These are phyloP conservation scores for Clivina fossor DNA, from an alignment of 2,888 invertebrate genomes.

Conservation along the genomic window DNA sequence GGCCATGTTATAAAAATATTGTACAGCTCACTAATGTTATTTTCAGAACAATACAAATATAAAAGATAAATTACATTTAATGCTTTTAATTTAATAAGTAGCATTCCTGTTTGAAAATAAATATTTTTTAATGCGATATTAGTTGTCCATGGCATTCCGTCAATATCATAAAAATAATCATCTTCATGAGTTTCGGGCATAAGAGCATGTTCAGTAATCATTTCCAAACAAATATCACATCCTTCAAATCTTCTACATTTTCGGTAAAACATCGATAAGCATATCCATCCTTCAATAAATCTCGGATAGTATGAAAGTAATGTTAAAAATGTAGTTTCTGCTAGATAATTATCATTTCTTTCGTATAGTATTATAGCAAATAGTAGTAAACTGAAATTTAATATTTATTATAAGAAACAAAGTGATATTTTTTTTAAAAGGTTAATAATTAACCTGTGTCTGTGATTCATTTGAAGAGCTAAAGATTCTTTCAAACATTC, in stretches of 20 bases:
- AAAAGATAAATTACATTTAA: slow-evolving; percentile 39
- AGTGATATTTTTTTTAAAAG: background rate
- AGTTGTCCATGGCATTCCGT: slow-evolving; percentile 43
- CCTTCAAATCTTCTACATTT: slow-evolving; percentile 45
- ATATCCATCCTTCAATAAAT: slow-evolving; percentile 50
- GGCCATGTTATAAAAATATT: too few species aligned
- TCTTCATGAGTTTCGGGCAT: slow-evolving; percentile 11
- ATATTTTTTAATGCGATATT: slow-evolving; percentile 38
- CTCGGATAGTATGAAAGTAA: slow-evolving; percentile 44
- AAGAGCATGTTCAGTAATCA: slow-evolving; percentile 44
- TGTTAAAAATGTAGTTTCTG: slow-evolving; percentile 50
- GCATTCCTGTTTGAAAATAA: slow-evolving; percentile 44
- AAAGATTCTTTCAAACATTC: slow-evolving; percentile 49
- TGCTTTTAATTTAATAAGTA: slow-evolving; percentile 48
- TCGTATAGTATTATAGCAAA: slow-evolving; percentile 46
- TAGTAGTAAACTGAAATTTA: slow-evolving; percentile 47
- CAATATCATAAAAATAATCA: background rate
- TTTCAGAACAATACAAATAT: background rate
- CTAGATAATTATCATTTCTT: slow-evolving; percentile 44
- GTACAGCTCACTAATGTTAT: too few species aligned
- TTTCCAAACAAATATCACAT: slow-evolving; percentile 47
- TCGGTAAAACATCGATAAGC: slow-evolving; percentile 48
- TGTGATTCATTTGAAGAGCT: slow-evolving; percentile 42
- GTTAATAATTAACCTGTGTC: slow-evolving; percentile 47
- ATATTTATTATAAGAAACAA: background rate